A percentile compares a stretch with the other conserved stretches of the same genome.
Evolutionary conservation across 2,113 vertebrate species (phyloP).

Genomic region (Leptobrachium leishanense): DNA sequence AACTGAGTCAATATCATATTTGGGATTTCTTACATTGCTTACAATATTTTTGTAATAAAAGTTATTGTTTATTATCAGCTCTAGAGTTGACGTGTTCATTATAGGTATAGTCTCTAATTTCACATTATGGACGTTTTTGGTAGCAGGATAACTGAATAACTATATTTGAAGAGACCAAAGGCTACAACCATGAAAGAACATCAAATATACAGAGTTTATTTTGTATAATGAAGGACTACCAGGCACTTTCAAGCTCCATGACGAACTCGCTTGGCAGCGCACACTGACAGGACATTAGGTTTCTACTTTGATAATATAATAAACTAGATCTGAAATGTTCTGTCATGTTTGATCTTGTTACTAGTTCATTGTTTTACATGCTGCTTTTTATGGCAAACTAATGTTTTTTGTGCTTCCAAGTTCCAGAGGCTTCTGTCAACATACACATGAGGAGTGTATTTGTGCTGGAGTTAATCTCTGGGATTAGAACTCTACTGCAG

Average conservation of each 20-base stretch:
- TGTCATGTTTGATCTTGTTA: constrained; percentile 50
- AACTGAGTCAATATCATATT: too few species aligned
- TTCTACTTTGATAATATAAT: constrained; percentile 55
- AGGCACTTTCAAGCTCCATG: background rate
- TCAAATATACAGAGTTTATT: background rate
- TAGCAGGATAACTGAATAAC: too few species aligned
- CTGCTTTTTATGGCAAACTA: constrained; percentile 50
- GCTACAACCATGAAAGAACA: too few species aligned
- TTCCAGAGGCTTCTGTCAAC: constrained; percentile 56
- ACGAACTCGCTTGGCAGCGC: background rate
- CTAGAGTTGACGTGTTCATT: too few species aligned
- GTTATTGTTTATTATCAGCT: too few species aligned
- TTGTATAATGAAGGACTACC: background rate
- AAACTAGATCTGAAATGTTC: constrained; percentile 47
- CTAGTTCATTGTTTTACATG: constrained; percentile 49
- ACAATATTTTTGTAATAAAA: too few species aligned
- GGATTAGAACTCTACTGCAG: constrained; percentile 50
- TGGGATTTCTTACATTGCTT: too few species aligned
- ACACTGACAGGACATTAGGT: background rate
- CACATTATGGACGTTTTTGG: too few species aligned
- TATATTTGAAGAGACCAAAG: too few species aligned
- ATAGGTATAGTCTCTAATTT: too few species aligned
- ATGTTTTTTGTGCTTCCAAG: constrained; percentile 56
- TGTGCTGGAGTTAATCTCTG: constrained; percentile 59
- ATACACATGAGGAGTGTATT: constrained; percentile 42